These are phyloP conservation scores for Sebastes cheni DNA, from an alignment of 2,797 vertebrate genomes.

Conservation along the genomic window DNA sequence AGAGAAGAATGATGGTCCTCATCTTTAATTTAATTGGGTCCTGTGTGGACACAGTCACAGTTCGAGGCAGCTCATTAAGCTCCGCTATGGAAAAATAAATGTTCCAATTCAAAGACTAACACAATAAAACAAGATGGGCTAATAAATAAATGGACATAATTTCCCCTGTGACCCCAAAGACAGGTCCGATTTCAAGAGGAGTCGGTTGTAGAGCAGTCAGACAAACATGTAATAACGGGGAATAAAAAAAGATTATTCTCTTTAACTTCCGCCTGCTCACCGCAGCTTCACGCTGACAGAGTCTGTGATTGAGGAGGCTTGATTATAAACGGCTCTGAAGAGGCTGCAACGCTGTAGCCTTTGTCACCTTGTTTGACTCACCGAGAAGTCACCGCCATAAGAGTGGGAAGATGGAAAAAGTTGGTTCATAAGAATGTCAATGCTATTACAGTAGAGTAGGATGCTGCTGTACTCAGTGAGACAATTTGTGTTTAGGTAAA, in stretches of 20 bases:
- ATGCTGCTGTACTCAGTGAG: not conserved
- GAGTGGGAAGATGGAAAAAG: conserved; percentile 15
- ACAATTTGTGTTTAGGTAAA: not conserved
- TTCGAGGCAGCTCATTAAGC: conserved; percentile 66
- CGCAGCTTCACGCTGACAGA: not conserved
- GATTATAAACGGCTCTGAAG: conserved; percentile 29
- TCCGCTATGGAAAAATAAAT: conserved; percentile 65
- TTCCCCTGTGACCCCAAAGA: conserved; percentile 54
- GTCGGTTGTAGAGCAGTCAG: not conserved
- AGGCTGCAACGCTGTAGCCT: not conserved
- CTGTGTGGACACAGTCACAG: conserved; percentile 65
- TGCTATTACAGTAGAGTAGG: not conserved
- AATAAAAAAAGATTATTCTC: conserved; percentile 37
- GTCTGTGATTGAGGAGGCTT: conserved; percentile 26
- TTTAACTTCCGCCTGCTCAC: conserved; percentile 8
- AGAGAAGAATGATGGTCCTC: conserved; percentile 48
- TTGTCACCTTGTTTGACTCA: conserved; percentile 46
- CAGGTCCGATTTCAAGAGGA: conserved; percentile 19
- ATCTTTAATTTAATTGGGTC: conserved; percentile 69
- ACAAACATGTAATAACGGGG: conserved; percentile 35
- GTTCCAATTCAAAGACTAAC: conserved; percentile 61
- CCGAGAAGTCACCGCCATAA: not conserved
- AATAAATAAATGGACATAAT: conserved; percentile 62
- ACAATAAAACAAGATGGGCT: conserved; percentile 56
- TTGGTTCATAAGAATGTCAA: conserved; percentile 23